Evolutionary conservation across 2,797 vertebrate genomes (phyloP), one percentile per base, ranked within the genome.

Genomic region (Graptemys geographica): DNA sequence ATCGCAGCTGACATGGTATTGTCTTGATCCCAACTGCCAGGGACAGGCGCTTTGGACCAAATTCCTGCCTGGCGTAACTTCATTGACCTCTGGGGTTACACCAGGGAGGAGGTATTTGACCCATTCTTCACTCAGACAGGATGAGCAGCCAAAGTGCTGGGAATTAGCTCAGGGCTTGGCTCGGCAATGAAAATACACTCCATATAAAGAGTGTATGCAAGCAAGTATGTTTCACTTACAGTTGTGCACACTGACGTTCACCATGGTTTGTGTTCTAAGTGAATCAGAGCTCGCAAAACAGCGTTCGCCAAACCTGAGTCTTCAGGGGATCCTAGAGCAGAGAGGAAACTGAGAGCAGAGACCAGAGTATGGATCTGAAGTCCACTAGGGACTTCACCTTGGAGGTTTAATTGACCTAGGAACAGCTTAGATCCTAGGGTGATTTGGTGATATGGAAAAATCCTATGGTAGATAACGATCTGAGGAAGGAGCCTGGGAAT

Each of bases 241-340:
- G 5, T 49, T 18, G 4, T 4, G 0, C 3, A 7, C 53, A 0
- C 62, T 51, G 0, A 3, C n/a, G 16, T 18, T 0, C 5, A 0
- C 44, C 28, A 6, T 13, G 19, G 5, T 72, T 41, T 41, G 86
- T 21, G 7, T 55, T 79, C 19, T 4, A 3, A 1, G 0, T 59
- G 41, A 51, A 2, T 49, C 11, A 18, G 28, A 65, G 57, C 0
- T 5, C 55, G 3, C 11, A 79, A 53, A 55, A 4, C 51, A 51
- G 3, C 6, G 49, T 33, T 69, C 56, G 49, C 31, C 4, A 1
- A 16, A 27, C 19, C 18, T 44, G 41, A 57, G 33, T 4, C 18
- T 79, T 52, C 59, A 41, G 1, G 69, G 28, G 4, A 87, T 11
- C 13, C 13, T 81, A 0, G 21, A 0, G 44, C 11, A 8, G 31